Conservation (phyloP, 2,797 vertebrate genomes). For the Iguana delicatissima region DNA sequence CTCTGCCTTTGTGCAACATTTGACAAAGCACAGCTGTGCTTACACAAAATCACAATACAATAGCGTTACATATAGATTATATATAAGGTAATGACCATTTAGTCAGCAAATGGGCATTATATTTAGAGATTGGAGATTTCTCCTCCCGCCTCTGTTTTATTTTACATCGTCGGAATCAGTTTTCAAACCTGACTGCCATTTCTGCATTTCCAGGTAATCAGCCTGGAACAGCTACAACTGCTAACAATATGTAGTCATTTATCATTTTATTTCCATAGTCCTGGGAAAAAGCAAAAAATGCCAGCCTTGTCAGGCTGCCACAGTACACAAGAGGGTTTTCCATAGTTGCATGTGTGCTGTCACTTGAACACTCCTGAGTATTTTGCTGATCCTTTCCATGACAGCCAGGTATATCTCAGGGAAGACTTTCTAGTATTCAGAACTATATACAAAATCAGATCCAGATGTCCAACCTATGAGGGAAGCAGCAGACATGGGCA, state of each 20-base stretch:
- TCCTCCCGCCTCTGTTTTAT: not conserved
- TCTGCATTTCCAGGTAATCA: not conserved
- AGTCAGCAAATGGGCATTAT: too few relatives aligned
- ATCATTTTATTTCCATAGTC: constrained; percentile 3
- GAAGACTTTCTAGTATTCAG: not conserved
- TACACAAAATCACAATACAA: not conserved
- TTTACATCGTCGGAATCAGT: not conserved
- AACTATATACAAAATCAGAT: not conserved
- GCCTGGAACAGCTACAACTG: not conserved
- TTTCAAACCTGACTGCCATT: not conserved
- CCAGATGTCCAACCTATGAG: not conserved
- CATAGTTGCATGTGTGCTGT: not conserved
- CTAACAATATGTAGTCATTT: not conserved
- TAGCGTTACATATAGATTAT: not conserved
- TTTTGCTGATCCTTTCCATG: constrained; percentile 4
- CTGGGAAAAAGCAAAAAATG: not conserved
- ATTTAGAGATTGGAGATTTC: not conserved
- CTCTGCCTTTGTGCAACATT: not conserved
- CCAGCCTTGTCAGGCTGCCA: not conserved
- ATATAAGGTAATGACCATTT: not conserved
- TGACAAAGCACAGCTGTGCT: not conserved
- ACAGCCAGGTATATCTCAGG: not conserved
- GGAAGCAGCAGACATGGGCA: not conserved
- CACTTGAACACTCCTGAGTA: not conserved
- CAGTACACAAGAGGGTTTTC: not conserved